phyloP scores from a whole-genome alignment of 2,888 invertebrate genomes.

The Cephus pygmeus region DNA sequence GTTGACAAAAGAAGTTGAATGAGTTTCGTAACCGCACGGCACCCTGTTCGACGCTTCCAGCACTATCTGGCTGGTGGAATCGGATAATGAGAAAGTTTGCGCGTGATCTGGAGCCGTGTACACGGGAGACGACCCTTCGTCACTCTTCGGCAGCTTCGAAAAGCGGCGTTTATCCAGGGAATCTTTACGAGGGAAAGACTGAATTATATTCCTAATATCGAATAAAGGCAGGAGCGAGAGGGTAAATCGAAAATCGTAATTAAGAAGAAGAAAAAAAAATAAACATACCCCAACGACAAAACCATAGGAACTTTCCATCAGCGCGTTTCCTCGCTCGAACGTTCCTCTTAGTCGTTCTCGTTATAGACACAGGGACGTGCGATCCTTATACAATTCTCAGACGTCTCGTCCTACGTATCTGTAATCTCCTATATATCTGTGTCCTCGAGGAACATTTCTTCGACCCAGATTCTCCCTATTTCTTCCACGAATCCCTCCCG shows the following conservation, averaged over 20 bases:
- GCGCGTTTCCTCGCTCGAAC: not conserved
- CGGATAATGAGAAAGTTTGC: constrained; percentile 26
- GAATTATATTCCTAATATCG: not conserved
- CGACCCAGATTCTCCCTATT: constrained; percentile 31
- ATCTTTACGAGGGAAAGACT: not conserved
- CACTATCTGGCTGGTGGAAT: constrained; percentile 21
- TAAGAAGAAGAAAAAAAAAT: not conserved
- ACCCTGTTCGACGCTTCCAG: constrained; percentile 15
- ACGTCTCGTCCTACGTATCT: not conserved
- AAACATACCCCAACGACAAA: not conserved
- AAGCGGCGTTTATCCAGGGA: not conserved
- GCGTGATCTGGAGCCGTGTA: not conserved
- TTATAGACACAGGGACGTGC: not conserved
- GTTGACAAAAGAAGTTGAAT: constrained; percentile 27
- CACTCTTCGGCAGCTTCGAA: not conserved
- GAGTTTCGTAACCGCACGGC: constrained; percentile 11
- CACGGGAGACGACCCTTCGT: not conserved
- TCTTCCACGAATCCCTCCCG: constrained; percentile 38
- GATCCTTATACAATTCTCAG: not conserved
- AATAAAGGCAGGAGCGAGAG: not conserved
- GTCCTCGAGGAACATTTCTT: constrained; percentile 22
- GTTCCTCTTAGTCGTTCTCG: not conserved
- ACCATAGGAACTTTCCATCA: not conserved
- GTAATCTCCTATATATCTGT: not conserved
- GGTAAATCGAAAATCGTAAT: not conserved